A percentile compares a stretch with the other conserved stretches of the same genome.
Conservation (phyloP, 2,797 vertebrate species). For the Graptemys geographica region DNA sequence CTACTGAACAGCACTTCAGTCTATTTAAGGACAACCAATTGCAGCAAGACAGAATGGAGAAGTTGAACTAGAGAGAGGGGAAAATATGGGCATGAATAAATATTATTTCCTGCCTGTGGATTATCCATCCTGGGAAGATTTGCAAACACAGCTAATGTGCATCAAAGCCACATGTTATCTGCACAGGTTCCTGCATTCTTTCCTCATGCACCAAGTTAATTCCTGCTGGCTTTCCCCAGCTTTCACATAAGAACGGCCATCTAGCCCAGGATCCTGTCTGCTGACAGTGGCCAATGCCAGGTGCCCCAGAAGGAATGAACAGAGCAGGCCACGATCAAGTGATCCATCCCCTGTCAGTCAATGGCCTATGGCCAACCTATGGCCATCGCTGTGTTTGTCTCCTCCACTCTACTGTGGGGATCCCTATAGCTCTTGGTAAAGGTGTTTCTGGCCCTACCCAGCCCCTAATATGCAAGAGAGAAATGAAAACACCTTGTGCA, state of each 20-base stretch:
- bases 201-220: fast-evolving
- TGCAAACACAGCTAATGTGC: fast-evolving
- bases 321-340: too few species aligned
- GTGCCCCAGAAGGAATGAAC: too few species aligned
- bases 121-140: not conserved
- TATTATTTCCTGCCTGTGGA: not conserved
- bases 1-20: conserved; percentile 86
- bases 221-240: not conserved
- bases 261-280: not conserved
- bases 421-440: not conserved
- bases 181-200: not conserved
- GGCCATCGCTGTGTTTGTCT: not conserved
- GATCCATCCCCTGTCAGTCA: too few species aligned
- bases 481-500: fast-evolving
- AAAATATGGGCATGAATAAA: not conserved
- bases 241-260: not conserved
- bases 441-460: not conserved
- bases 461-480: not conserved
- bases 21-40: conserved; percentile 84
- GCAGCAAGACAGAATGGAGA: not conserved
- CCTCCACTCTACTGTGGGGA: not conserved
- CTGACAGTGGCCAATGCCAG: not conserved
- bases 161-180: fast-evolving
- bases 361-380: not conserved
- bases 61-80: not conserved